Conservation (phyloP, 2,113 vertebrate genomes). For the Chiloscyllium plagiosum region DNA sequence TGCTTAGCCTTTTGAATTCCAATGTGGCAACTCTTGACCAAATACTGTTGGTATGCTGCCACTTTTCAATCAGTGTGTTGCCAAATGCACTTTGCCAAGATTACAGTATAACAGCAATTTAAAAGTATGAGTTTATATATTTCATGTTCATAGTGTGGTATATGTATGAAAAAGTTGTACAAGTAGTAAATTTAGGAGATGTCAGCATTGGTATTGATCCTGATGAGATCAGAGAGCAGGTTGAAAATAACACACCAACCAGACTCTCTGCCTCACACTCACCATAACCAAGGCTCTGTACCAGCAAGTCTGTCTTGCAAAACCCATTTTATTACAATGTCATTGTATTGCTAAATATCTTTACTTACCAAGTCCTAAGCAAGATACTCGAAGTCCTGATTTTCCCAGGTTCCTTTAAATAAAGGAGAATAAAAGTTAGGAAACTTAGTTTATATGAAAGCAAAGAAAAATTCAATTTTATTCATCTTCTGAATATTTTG, state of each 20-base stretch:
- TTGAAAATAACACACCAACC: neutral
- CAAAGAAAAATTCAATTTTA: neutral
- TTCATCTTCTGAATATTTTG: neutral
- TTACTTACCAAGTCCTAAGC: constrained; percentile 84
- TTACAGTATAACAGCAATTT: neutral
- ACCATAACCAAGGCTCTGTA: neutral
- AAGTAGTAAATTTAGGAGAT: neutral
- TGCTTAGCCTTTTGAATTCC: neutral
- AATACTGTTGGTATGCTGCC: neutral
- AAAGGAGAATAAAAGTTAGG: neutral
- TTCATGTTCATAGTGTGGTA: neutral
- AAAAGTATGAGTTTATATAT: neutral
- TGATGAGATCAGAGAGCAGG: neutral
- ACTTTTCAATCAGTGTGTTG: neutral
- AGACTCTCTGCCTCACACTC: neutral
- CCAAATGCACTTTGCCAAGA: neutral
- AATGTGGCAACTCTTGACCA: too few species aligned
- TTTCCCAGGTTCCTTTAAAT: constrained; percentile 85
- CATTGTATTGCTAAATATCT: constrained; percentile 26
- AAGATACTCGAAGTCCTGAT: constrained; percentile 86
- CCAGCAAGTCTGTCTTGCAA: neutral
- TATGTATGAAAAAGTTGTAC: neutral
- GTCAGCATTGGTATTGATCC: neutral
- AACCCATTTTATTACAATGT: constrained; percentile 41
- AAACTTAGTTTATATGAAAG: neutral